A percentile compares a stretch with the other conserved stretches of the same genome.
Evolutionary conservation across 2,113 vertebrate species (phyloP).

Genomic region (Hucho hucho): DNA sequence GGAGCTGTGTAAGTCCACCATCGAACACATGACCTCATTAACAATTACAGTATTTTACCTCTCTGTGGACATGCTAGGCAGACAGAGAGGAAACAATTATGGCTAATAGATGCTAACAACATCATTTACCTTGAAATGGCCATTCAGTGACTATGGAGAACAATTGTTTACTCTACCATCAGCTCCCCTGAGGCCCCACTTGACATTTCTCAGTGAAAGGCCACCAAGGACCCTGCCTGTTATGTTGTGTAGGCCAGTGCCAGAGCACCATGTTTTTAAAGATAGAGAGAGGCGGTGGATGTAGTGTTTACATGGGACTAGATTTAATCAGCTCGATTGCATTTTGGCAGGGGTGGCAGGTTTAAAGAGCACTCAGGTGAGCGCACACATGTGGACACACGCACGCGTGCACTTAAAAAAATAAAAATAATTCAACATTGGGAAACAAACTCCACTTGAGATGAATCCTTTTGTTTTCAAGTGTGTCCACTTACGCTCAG

Average conservation of each 20-base stretch:
- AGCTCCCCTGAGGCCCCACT: slow-evolving; percentile 7
- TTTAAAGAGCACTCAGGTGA: not conserved
- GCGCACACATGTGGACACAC: not conserved
- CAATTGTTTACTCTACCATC: slow-evolving; percentile 14
- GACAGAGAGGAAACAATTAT: slow-evolving; percentile 11
- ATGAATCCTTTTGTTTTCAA: not conserved
- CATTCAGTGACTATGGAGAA: slow-evolving; percentile 8
- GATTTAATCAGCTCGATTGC: not conserved
- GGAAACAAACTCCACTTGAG: not conserved
- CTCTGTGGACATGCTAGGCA: not conserved
- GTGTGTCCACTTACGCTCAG: not conserved
- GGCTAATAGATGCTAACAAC: slow-evolving; percentile 25
- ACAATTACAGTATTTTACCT: not conserved
- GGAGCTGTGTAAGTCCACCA: not conserved
- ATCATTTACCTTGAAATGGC: slow-evolving; percentile 23
- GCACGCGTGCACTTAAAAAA: not conserved
- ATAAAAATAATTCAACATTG: not conserved
- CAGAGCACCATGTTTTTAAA: not conserved
- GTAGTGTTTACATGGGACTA: not conserved
- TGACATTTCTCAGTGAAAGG: slow-evolving; percentile 22
- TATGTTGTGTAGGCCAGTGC: not conserved
- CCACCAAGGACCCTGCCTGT: not conserved
- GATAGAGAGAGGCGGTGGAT: not conserved
- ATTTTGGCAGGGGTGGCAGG: not conserved
- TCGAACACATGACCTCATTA: not conserved